Percentiles rank a stretch among this genome's conserved stretches.
These are phyloP conservation scores for Labia minor DNA, from an alignment of 2,888 invertebrate species.

Conservation along the genomic window DNA sequence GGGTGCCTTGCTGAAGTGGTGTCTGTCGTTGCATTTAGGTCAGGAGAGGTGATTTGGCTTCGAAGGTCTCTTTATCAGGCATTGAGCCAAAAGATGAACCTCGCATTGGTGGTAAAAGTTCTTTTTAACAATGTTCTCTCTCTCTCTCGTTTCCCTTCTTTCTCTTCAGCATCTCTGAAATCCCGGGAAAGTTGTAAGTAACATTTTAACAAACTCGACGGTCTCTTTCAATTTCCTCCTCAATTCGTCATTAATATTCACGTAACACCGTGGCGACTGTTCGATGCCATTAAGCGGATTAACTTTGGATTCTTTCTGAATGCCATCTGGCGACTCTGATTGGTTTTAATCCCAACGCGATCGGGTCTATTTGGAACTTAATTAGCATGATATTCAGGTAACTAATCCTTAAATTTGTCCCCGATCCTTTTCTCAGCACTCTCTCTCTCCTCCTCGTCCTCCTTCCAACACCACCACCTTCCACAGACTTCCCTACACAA, in stretches of 20 bases:
- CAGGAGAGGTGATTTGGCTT: not conserved
- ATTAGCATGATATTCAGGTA: not conserved
- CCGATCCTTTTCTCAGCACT: too few relatives aligned
- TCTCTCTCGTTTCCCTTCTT: too few relatives aligned
- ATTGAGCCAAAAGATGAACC: not conserved
- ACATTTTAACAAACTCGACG: not conserved
- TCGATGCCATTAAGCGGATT: not conserved
- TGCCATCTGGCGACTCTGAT: not conserved
- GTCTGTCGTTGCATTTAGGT: not conserved
- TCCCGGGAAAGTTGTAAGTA: not conserved
- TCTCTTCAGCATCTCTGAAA: too few relatives aligned
- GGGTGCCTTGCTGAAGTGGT: too few relatives aligned
- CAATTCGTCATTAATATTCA: conserved; percentile 5
- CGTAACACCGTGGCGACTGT: not conserved
- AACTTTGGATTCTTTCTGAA: not conserved
- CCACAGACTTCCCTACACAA: too few relatives aligned
- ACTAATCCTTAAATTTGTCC: not conserved
- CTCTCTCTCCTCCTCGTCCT: not conserved
- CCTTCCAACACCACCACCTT: too few relatives aligned
- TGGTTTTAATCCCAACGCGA: not conserved
- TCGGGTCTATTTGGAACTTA: not conserved
- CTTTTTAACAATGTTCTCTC: not conserved
- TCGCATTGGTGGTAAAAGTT: not conserved
- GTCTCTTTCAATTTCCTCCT: not conserved
- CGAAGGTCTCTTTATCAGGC: not conserved